Evolutionary conservation across 2,797 vertebrate genomes (phyloP).

Genomic region (Otus scops): DNA sequence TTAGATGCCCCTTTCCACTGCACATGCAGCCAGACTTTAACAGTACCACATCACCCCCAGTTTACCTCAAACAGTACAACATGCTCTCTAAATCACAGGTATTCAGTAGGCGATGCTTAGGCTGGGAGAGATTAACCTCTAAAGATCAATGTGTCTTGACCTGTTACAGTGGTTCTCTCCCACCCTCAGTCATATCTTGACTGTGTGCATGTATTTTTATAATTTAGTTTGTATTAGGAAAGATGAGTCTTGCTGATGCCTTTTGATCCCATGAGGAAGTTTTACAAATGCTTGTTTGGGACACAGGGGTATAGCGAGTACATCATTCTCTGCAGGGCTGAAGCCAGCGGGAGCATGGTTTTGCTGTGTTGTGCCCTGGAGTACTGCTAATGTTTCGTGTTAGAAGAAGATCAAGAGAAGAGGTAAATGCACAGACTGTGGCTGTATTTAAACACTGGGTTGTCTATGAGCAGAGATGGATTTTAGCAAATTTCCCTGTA

Average conservation of each 20-base stretch:
- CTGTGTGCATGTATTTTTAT: not conserved
- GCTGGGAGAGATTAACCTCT: not conserved
- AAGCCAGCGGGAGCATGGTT: not conserved
- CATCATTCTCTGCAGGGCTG: not conserved
- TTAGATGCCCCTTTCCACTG: not conserved
- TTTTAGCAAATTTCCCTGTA: not conserved
- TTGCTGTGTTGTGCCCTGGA: not conserved
- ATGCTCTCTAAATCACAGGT: not conserved
- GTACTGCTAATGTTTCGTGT: not conserved
- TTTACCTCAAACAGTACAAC: not conserved
- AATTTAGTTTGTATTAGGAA: not conserved
- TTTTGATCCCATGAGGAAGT: not conserved
- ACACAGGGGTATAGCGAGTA: not conserved
- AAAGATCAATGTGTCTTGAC: not conserved
- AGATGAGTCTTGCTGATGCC: not conserved
- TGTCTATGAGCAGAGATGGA: not conserved
- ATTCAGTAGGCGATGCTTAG: not conserved
- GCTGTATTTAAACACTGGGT: not conserved
- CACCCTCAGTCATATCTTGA: not conserved
- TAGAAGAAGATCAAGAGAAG: not conserved
- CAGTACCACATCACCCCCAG: fast-evolving
- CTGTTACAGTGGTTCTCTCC: not conserved
- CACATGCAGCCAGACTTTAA: not conserved
- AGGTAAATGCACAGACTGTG: not conserved
- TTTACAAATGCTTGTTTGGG: not conserved